These are phyloP conservation scores for Hemibagrus wyckioides DNA, from an alignment of 2,113 vertebrate genomes.

Conservation along the genomic window DNA sequence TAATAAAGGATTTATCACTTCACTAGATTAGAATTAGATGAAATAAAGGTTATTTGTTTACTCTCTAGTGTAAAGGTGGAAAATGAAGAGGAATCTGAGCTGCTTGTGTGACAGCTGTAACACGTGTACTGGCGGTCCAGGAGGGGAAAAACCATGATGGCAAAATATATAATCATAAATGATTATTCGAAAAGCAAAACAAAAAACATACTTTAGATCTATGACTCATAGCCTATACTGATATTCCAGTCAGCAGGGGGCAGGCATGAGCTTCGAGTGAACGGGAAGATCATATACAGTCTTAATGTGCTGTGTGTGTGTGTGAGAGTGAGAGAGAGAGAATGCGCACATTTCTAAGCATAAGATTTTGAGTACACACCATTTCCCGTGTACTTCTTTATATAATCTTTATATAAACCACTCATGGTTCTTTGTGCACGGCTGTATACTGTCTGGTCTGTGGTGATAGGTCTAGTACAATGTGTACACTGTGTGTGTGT, in stretches of 20 bases:
- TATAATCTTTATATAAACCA: too few species aligned
- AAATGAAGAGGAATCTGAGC: neutral
- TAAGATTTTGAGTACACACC: neutral
- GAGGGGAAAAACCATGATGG: neutral
- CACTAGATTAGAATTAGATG: neutral
- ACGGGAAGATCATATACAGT: neutral
- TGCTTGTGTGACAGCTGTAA: neutral
- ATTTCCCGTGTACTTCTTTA: neutral
- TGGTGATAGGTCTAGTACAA: too few species aligned
- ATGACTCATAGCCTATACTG: too few species aligned
- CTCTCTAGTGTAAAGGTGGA: neutral
- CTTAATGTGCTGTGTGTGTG: neutral
- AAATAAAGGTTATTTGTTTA: neutral
- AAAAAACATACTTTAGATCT: neutral
- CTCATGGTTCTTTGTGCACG: neutral
- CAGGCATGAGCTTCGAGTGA: neutral
- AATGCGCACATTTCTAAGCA: conserved; percentile 51
- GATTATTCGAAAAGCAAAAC: neutral
- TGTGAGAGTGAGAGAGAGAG: neutral
- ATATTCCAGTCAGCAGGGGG: conserved; percentile 34
- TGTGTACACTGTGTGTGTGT: neutral
- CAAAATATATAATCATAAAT: neutral
- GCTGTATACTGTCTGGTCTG: neutral
- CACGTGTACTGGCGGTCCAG: neutral
- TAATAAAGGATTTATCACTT: neutral